Evolutionary conservation across 2,888 invertebrate species (phyloP).

Genomic region (Heteromyza rotundicornis): DNA sequence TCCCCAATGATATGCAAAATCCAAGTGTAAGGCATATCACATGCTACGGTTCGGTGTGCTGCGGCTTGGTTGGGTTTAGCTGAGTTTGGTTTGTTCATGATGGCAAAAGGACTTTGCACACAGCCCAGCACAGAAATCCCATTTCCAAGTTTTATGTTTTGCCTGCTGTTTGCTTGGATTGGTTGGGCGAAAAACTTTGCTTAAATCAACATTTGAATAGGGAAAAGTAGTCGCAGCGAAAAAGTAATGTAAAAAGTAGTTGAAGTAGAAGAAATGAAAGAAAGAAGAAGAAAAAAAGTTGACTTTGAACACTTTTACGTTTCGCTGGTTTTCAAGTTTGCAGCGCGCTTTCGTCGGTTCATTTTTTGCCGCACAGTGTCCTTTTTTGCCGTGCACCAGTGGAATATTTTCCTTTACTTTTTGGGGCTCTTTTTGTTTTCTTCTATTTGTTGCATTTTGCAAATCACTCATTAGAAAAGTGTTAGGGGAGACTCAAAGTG

Average conservation of each 20-base stretch:
- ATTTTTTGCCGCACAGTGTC: not conserved
- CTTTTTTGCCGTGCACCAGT: not conserved
- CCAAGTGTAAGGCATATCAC: not conserved
- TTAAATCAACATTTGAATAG: conserved; percentile 40
- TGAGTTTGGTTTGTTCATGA: too few relatives aligned
- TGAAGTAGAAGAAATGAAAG: not conserved
- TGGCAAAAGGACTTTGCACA: not conserved
- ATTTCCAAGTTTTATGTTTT: not conserved
- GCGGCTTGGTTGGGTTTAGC: too few relatives aligned
- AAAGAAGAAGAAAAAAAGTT: conserved; percentile 36
- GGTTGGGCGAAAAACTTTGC: conserved; percentile 22
- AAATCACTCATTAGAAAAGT: conserved; percentile 29
- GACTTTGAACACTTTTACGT: conserved; percentile 60
- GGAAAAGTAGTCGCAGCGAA: conserved; percentile 5
- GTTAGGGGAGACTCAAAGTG: conserved; percentile 11
- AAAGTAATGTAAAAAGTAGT: not conserved
- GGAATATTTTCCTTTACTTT: conserved; percentile 1
- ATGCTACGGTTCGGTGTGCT: too few relatives aligned
- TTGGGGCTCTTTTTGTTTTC: not conserved
- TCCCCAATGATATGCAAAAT: not conserved
- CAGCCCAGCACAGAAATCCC: too few relatives aligned
- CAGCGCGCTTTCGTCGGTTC: not conserved
- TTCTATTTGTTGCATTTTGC: conserved; percentile 6
- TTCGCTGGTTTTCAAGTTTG: conserved; percentile 49
- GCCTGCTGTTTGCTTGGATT: too few relatives aligned